Evolutionary conservation across 2,113 vertebrate genomes (phyloP).

Genomic region (Callipepla californica): DNA sequence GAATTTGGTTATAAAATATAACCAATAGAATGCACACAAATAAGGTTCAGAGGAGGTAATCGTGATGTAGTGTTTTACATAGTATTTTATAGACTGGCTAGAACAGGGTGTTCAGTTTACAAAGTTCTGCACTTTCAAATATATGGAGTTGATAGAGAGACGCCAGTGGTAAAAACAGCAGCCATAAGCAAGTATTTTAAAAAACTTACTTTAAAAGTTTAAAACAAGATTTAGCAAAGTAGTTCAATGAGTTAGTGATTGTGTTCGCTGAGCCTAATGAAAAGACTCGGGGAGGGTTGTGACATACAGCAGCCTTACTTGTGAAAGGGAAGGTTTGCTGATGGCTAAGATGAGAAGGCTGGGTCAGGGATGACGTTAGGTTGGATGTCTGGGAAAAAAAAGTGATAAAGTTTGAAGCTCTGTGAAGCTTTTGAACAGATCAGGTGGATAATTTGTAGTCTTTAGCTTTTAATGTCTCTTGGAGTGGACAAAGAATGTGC

Average conservation of each 20-base stretch:
- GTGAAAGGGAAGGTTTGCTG: background rate
- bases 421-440: background rate
- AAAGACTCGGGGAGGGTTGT: background rate
- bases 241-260: background rate
- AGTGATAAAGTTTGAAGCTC: background rate
- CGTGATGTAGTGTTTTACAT: background rate
- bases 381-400: background rate
- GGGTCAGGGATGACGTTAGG: fast-evolving
- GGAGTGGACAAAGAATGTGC: background rate
- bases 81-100: background rate
- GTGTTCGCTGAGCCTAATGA: background rate
- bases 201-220: background rate
- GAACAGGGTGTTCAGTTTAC: background rate
- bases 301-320: background rate
- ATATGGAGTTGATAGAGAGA: background rate
- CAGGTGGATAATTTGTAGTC: background rate
- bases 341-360: background rate
- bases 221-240: background rate
- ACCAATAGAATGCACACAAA: background rate
- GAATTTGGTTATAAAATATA: background rate
- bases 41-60: background rate
- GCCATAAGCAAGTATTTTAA: background rate
- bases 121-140: background rate
- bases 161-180: background rate
- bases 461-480: background rate